Percentiles rank a stretch among this genome's conserved stretches.
These are phyloP conservation scores for Tetanocera ferruginea DNA, from an alignment of 2,888 invertebrate species.

Conservation along the genomic window DNA sequence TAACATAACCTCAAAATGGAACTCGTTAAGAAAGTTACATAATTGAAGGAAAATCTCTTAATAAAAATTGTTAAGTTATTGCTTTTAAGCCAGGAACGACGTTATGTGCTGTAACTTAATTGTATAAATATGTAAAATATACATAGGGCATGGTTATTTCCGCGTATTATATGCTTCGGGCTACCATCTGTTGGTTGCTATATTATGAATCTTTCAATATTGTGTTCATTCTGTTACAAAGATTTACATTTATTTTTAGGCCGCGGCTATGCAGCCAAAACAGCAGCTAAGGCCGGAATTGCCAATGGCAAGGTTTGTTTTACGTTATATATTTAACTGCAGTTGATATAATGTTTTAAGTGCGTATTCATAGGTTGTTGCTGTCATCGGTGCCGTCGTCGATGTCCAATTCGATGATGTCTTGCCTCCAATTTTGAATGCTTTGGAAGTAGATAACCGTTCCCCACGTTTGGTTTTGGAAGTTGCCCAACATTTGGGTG, in stretches of 20 bases:
- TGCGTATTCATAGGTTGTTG: slow-evolving; percentile 75
- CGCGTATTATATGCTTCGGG: neutral
- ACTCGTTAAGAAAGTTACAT: neutral
- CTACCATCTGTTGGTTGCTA: neutral
- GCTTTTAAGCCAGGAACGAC: neutral
- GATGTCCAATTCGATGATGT: slow-evolving; percentile 94
- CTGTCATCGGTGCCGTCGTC: slow-evolving; percentile 97
- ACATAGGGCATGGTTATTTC: neutral
- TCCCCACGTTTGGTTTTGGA: slow-evolving; percentile 83
- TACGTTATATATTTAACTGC: neutral
- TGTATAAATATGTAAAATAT: neutral
- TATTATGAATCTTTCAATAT: neutral
- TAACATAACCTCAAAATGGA: neutral
- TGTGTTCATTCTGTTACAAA: neutral
- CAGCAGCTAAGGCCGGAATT: slow-evolving; percentile 58
- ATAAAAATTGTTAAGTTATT: neutral
- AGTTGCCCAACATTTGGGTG: slow-evolving; percentile 89
- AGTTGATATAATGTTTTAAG: neutral
- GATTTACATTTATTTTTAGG: slow-evolving; percentile 44
- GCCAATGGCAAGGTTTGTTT: slow-evolving; percentile 54
- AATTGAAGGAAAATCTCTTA: neutral
- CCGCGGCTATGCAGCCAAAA: slow-evolving; percentile 62
- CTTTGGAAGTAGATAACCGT: slow-evolving; percentile 90
- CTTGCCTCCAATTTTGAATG: slow-evolving; percentile 93
- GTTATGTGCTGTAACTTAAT: too few species aligned